Evolutionary conservation across 2,888 invertebrate species (phyloP).

Genomic region (Drosophila heteroneura): DNA sequence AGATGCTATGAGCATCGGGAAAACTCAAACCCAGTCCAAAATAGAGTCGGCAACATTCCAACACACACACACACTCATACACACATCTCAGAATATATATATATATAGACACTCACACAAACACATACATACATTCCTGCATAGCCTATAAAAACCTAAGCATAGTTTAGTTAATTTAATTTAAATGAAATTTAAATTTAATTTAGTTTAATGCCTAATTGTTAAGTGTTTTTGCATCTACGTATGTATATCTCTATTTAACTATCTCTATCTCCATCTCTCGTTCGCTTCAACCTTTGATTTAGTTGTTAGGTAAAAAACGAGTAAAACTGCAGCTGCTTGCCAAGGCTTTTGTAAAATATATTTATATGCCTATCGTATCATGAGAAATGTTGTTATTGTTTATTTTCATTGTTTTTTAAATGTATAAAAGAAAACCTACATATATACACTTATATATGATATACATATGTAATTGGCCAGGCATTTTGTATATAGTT

Average conservation of each 20-base stretch:
- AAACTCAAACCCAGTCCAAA: conserved; percentile 44
- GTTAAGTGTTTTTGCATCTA: conserved; percentile 66
- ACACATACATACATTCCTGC: conserved; percentile 62
- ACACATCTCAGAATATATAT: conserved; percentile 42
- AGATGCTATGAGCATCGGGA: conserved; percentile 62
- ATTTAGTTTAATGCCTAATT: conserved; percentile 73
- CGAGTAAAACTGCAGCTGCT: conserved; percentile 55
- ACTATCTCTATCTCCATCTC: conserved; percentile 7
- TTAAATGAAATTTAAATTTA: conserved; percentile 80
- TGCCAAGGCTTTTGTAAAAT: conserved; percentile 80
- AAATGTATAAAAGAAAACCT: conserved; percentile 72
- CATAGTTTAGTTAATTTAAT: conserved; percentile 79
- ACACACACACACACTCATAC: conserved; percentile 15
- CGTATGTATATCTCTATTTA: conserved; percentile 5
- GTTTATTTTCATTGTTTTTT: conserved; percentile 76
- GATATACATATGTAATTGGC: conserved; percentile 55
- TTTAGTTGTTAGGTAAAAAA: conserved; percentile 41
- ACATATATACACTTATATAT: conserved; percentile 26
- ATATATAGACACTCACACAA: conserved; percentile 5
- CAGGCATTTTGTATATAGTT: conserved; percentile 76
- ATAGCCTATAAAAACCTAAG: conserved; percentile 65
- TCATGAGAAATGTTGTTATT: conserved; percentile 74
- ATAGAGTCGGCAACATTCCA: conserved; percentile 29
- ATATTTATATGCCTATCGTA: conserved; percentile 48
- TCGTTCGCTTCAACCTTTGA: conserved; percentile 17